A percentile compares a stretch with the other conserved stretches of the same genome.
These are phyloP conservation scores for Glaucopsyche alexis DNA, from an alignment of 2,888 invertebrate genomes.

Conservation along the genomic window DNA sequence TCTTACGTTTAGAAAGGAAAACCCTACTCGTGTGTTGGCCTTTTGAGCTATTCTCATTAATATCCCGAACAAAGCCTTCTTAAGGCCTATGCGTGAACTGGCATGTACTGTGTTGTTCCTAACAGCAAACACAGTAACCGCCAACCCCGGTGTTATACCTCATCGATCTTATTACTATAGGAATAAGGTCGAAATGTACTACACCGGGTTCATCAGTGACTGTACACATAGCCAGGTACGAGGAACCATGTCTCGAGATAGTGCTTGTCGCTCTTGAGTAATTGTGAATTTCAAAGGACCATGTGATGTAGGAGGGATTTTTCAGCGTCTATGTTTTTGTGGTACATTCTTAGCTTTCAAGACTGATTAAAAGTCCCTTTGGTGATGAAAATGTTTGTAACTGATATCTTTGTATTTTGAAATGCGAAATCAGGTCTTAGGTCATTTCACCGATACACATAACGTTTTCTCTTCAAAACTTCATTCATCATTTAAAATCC, in stretches of 20 bases:
- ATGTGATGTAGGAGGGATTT: background rate
- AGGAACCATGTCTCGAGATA: background rate
- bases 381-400: background rate
- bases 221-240: background rate
- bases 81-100: constrained; percentile 49
- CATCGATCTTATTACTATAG: background rate
- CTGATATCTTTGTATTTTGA: background rate
- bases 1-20: constrained; percentile 4
- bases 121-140: constrained; percentile 58
- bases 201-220: background rate
- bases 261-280: constrained; percentile 2
- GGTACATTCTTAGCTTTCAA: background rate
- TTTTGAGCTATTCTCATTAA: constrained; percentile 42
- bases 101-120: constrained; percentile 44
- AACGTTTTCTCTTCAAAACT: background rate
- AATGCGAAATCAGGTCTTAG: background rate
- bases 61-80: constrained; percentile 50
- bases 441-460: background rate
- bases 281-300: constrained; percentile 9
- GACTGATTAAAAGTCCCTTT: background rate
- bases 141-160: background rate
- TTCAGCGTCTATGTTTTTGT: background rate
- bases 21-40: constrained; percentile 25
- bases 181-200: background rate
- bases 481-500: no score